Percentiles rank a stretch among this genome's conserved stretches.
Conservation (phyloP, 2,888 invertebrate genomes). For the Polyommatus iphigenia region DNA sequence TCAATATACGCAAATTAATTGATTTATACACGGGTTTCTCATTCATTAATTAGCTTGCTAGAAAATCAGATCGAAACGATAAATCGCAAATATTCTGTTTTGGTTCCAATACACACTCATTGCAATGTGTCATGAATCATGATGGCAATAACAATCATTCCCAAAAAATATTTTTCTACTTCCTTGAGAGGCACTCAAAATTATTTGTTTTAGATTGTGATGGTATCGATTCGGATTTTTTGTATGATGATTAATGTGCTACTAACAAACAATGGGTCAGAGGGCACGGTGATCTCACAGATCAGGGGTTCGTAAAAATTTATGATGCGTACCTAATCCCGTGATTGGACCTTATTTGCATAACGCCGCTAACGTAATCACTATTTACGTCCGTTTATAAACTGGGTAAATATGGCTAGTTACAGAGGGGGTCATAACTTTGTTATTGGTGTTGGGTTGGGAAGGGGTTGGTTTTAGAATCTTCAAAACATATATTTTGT, state of each 20-base stretch:
- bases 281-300: not conserved
- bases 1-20: no score
- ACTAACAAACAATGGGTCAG: not conserved
- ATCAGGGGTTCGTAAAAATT: slow-evolving; percentile 9
- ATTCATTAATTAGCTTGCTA: no score
- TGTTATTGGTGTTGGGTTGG: not conserved
- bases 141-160: not conserved
- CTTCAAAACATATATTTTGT: not conserved
- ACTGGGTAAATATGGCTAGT: not conserved
- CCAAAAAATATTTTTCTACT: not conserved
- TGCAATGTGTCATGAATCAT: not conserved
- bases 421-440: not conserved
- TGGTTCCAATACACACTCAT: not conserved
- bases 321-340: slow-evolving; percentile 18
- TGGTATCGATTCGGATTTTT: not conserved
- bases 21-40: no score
- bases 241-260: not conserved
- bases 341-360: slow-evolving; percentile 26
- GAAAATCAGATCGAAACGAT: no score
- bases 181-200: not conserved
- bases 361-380: slow-evolving; percentile 14
- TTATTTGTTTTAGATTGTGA: not conserved
- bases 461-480: not conserved
- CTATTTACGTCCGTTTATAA: not conserved
- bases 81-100: no score